phyloP scores from a whole-genome alignment of 2,113 vertebrate genomes.

The Dolichotis patagonum region DNA sequence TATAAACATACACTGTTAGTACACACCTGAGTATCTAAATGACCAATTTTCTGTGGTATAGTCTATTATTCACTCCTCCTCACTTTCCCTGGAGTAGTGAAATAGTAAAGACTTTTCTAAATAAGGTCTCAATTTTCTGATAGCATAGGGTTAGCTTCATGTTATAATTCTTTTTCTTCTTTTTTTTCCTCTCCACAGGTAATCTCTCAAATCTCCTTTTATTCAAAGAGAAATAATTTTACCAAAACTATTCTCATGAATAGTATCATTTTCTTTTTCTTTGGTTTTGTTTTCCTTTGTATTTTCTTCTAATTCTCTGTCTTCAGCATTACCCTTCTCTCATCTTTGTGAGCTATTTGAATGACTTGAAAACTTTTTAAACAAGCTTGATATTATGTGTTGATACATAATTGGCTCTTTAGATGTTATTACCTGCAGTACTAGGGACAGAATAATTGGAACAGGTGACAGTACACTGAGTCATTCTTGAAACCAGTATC shows the following conservation, averaged over 20 bases:
- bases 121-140: not conserved
- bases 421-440: not conserved
- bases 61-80: not conserved
- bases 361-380: not conserved
- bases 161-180: not conserved
- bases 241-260: not conserved
- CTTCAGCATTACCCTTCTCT: not conserved
- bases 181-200: not conserved
- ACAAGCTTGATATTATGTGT: not conserved
- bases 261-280: not conserved
- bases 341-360: not conserved
- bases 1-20: not conserved
- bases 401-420: not conserved
- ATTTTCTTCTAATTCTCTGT: not conserved
- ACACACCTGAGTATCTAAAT: not conserved
- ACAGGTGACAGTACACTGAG: not conserved
- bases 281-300: not conserved
- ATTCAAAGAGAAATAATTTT: not conserved
- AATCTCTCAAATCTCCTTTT: not conserved
- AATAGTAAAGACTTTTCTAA: not conserved
- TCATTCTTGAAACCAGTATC: not conserved
- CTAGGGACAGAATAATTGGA: not conserved
- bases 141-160: not conserved
- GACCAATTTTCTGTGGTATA: not conserved
- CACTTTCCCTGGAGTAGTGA: not conserved